Evolutionary conservation across 2,888 invertebrate genomes (phyloP).

Genomic region (Erpobdella octoculata): DNA sequence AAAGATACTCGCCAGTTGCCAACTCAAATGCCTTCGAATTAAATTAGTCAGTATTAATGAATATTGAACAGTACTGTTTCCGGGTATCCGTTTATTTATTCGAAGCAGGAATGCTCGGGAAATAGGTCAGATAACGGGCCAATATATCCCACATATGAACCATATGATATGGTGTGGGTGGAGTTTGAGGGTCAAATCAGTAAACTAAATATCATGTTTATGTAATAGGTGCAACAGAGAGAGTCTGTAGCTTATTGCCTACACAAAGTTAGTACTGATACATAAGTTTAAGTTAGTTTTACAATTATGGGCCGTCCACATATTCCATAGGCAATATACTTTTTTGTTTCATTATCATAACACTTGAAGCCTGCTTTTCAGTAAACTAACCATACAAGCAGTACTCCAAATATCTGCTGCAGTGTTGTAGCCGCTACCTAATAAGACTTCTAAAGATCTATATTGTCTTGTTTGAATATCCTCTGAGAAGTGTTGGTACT

Average conservation of each 20-base stretch:
- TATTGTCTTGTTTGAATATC: conserved; percentile 98
- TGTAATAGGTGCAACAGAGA: too few relatives aligned
- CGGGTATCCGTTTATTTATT: too few relatives aligned
- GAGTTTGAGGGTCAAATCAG: neutral
- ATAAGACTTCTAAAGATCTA: conserved; percentile 84
- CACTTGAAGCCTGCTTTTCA: too few relatives aligned
- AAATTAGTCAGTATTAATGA: neutral
- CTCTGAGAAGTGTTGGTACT: conserved; percentile 84
- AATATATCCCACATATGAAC: neutral
- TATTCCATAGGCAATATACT: too few relatives aligned
- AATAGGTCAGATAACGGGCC: neutral
- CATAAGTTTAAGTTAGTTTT: too few relatives aligned
- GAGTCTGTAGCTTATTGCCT: too few relatives aligned
- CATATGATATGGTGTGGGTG: too few relatives aligned
- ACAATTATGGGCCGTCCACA: too few relatives aligned
- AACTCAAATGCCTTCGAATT: conserved; percentile 75
- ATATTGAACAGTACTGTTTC: too few relatives aligned
- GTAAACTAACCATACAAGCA: conserved; percentile 75
- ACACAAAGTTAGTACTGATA: too few relatives aligned
- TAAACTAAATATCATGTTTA: neutral
- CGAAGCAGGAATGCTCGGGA: neutral
- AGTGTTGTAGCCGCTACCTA: conserved; percentile 90
- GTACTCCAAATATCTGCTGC: conserved; percentile 99
- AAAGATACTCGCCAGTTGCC: conserved; percentile 97
- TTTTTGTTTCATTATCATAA: too few relatives aligned